Conservation (phyloP, 1,140 invertebrate species). For the Scaptomyza graminum region DNA sequence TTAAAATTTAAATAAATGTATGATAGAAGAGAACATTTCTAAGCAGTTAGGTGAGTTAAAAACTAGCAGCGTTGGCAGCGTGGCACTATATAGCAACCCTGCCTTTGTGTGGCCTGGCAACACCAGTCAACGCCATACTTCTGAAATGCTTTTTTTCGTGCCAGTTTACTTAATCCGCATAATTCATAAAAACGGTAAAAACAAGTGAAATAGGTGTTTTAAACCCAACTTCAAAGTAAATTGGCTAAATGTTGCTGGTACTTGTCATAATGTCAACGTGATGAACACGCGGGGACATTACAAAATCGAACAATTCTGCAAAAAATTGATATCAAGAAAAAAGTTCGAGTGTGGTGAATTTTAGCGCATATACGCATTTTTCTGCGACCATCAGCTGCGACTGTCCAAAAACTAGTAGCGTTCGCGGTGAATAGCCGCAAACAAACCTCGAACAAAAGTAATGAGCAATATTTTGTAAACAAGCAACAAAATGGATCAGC, state of each 20-base stretch:
- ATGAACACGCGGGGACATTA: slow-evolving; percentile 24
- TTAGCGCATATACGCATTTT: slow-evolving; percentile 70
- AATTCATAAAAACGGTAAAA: slow-evolving; percentile 48
- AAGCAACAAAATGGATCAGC: slow-evolving; percentile 59
- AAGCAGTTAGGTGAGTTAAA: slow-evolving; percentile 1
- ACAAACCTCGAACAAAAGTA: slow-evolving; percentile 63
- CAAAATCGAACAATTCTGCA: slow-evolving; percentile 34
- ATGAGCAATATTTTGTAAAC: slow-evolving; percentile 51
- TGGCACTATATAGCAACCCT: slow-evolving; percentile 58
- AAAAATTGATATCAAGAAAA: slow-evolving; percentile 59
- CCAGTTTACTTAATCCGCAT: slow-evolving; percentile 61
- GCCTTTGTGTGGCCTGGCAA: slow-evolving; percentile 56
- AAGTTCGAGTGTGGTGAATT: slow-evolving; percentile 68
- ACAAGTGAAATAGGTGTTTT: slow-evolving; percentile 37
- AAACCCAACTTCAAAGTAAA: slow-evolving; percentile 30
- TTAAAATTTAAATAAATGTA: not conserved
- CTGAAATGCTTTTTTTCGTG: slow-evolving; percentile 72
- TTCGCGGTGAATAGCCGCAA: slow-evolving; percentile 48
- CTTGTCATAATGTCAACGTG: slow-evolving; percentile 34
- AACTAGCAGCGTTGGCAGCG: slow-evolving; percentile 48
- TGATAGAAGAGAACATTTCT: not conserved
- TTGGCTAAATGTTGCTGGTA: slow-evolving; percentile 28
- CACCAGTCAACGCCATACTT: slow-evolving; percentile 74
- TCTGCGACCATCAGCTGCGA: slow-evolving; percentile 62
- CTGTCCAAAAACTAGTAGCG: slow-evolving; percentile 48